Conservation (phyloP, 2,797 vertebrate species). For the Chaetodon trifasciatus region DNA sequence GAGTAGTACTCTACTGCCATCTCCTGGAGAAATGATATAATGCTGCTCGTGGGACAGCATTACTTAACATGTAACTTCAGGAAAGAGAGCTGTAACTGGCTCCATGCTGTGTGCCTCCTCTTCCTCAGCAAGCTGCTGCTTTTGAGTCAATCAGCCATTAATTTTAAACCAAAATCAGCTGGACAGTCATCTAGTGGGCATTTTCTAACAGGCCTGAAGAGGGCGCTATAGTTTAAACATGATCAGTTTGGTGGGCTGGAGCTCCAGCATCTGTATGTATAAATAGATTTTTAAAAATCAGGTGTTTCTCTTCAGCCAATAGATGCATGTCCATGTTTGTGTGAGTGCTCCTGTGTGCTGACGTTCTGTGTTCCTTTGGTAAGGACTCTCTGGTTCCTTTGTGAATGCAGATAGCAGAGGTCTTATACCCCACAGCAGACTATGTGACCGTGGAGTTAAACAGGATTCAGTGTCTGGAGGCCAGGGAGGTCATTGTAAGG, state of each 20-base stretch:
- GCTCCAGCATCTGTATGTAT: neutral
- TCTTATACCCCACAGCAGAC: constrained; percentile 92
- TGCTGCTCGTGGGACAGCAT: constrained; percentile 16
- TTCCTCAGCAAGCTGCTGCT: constrained; percentile 5
- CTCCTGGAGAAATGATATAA: constrained; percentile 71
- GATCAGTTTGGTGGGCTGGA: neutral
- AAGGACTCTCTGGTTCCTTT: constrained; percentile 62
- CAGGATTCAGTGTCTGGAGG: constrained; percentile 92
- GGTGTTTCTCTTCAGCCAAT: neutral
- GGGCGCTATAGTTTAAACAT: neutral
- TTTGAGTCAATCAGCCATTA: constrained; percentile 3
- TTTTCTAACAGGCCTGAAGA: constrained; percentile 2
- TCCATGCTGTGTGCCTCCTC: neutral
- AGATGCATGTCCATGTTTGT: constrained; percentile 17
- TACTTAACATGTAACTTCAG: constrained; percentile 7
- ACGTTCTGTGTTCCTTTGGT: constrained; percentile 41
- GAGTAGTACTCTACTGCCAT: constrained; percentile 71
- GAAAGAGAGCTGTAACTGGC: constrained; percentile 1
- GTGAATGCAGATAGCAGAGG: constrained; percentile 93
- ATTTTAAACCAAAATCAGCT: neutral
- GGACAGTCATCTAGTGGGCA: neutral
- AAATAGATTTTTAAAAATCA: neutral
- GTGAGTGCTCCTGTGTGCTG: constrained; percentile 7
- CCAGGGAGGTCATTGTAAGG: constrained; percentile 91
- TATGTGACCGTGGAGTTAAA: constrained; percentile 89